phyloP scores from a whole-genome alignment of 2,113 vertebrate genomes.

The Ardeotis arabs region DNA sequence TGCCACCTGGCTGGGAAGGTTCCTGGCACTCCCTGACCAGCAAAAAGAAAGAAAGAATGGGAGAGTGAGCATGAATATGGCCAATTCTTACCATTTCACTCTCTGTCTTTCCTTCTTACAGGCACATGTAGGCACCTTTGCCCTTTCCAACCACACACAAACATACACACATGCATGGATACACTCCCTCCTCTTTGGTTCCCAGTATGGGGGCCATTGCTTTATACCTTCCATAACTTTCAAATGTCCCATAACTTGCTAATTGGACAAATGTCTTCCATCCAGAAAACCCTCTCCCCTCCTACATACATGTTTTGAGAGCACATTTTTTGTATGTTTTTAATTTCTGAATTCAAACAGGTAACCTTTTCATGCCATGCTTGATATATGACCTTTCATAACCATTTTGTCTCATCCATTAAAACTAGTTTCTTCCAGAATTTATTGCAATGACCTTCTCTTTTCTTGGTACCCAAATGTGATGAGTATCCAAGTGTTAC shows the following conservation, averaged over 20 bases:
- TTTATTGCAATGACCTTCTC: not conserved
- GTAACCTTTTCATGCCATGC: not conserved
- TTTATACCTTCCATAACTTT: not conserved
- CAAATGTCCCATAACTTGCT: not conserved
- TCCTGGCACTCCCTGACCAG: not conserved
- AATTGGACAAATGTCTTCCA: not conserved
- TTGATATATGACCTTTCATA: not conserved
- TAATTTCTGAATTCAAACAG: not conserved
- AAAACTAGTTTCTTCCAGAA: not conserved
- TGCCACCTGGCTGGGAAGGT: not conserved
- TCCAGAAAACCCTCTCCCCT: rapidly evolving
- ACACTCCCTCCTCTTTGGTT: not conserved
- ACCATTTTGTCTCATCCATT: not conserved
- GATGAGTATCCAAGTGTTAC: not conserved
- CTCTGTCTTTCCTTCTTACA: not conserved
- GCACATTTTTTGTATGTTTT: not conserved
- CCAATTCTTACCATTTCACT: not conserved
- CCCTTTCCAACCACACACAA: not conserved
- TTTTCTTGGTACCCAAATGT: not conserved
- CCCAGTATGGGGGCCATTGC: rapidly evolving
- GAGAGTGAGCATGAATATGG: not conserved
- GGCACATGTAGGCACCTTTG: not conserved
- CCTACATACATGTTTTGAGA: not conserved
- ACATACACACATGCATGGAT: rapidly evolving
- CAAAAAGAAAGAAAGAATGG: not conserved